A percentile compares a stretch with the other conserved stretches of the same genome.
These are phyloP conservation scores for Nomada lathburiana DNA, from an alignment of 2,888 invertebrate species.

Conservation along the genomic window DNA sequence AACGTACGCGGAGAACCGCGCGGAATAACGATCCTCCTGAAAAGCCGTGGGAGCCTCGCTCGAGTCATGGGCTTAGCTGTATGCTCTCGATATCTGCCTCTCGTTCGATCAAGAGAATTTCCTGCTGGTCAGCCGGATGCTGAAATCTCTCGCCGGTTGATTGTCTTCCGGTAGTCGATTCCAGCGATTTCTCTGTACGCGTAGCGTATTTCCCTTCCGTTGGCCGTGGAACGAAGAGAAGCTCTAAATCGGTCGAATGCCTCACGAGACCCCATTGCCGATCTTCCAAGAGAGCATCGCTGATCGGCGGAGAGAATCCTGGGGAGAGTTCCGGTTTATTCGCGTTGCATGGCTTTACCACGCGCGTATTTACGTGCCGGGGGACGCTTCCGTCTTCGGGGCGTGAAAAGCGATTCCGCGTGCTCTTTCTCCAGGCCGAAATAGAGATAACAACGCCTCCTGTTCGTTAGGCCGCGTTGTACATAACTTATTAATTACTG, in stretches of 20 bases:
- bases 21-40: constrained; percentile 54
- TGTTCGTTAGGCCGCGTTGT: constrained; percentile 78
- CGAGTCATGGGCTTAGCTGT: not conserved
- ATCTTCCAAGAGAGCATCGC: constrained; percentile 21
- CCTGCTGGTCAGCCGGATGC: not conserved
- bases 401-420: constrained; percentile 49
- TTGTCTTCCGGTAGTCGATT: too few relatives aligned
- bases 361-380: constrained; percentile 63
- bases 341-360: constrained; percentile 61
- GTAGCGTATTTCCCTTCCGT: not conserved
- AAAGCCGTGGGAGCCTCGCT: constrained; percentile 41
- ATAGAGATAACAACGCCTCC: constrained; percentile 48
- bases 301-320: constrained; percentile 24
- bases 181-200: too few relatives aligned
- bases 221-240: not conserved
- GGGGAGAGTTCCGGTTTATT: constrained; percentile 60
- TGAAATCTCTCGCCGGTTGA: too few relatives aligned
- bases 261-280: not conserved
- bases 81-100: constrained; percentile 18
- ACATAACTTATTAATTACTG: constrained; percentile 83
- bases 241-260: not conserved
- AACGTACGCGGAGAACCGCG: constrained; percentile 34
- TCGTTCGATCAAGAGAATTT: not conserved
- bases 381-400: constrained; percentile 66
- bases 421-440: constrained; percentile 48